Evolutionary conservation across 2,888 invertebrate species (phyloP), one percentile per base, ranked within the genome.

Genomic region (Drosophila cracens): DNA sequence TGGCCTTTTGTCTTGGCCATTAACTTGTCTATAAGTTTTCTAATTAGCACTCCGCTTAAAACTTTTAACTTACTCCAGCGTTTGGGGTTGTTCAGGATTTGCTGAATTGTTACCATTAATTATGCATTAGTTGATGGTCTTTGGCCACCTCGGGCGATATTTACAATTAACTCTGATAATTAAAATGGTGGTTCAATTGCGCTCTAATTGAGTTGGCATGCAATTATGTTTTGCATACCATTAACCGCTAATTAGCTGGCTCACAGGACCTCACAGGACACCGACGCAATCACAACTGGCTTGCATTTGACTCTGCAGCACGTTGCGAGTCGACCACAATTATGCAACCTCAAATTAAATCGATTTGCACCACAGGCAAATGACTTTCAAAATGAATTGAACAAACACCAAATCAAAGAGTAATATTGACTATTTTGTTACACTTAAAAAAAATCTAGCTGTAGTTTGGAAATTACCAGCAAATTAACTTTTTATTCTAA

Each of bases 31-130:
- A 75, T 74, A 86, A 88, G 83, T 86, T 86, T 86, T 74, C 62
- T 70, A 86, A 86, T 86, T 88, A 82, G 76, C 83, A 54, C 38
- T 54, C 59, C 68, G 74, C 49, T 85, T 70, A 65, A 80, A 86
- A 86, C 76, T 83, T 86, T 86, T 78, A 73, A 75, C 53, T 52
- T 60, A 48, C 43, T 34, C 13, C 18, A 10, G 10, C 0, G 31
- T 31, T 10, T 10, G 31, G 25, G 25, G 16, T 4, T 48, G 8
- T 33, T 10, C 33, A 33, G 13, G 13, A 27, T 56, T 54, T 4
- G 36, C 33, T 21, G 51, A 33, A 46, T 31, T 18, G 43, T 63
- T 67, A 69, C 61, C 74, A 78, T 82, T 83, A 73, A 78, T 80
- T 83, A 83, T 83, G 73, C 70, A 77, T 73, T 67, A 59, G 66